These are phyloP conservation scores for Sebastes aleutianus DNA, from an alignment of 2,797 vertebrate species.

Conservation along the genomic window DNA sequence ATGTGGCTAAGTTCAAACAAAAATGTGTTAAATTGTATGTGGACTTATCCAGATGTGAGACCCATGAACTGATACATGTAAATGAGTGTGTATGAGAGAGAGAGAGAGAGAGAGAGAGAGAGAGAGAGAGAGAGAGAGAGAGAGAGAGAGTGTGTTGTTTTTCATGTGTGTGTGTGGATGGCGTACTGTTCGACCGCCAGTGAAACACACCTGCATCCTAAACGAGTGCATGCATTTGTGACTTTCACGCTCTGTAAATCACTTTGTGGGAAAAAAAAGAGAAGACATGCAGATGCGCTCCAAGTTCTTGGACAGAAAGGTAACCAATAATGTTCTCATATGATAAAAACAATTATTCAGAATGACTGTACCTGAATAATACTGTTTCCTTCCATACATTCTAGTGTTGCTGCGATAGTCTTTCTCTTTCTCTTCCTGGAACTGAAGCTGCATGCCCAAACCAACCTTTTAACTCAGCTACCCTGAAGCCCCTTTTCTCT, in stretches of 20 bases:
- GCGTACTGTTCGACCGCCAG: no score
- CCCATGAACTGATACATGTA: not conserved
- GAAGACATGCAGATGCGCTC: constrained; percentile 88
- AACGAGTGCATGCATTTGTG: not conserved
- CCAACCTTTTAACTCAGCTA: no score
- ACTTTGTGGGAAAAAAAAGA: not conserved
- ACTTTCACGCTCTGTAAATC: not conserved
- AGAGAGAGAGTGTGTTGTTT: not conserved
- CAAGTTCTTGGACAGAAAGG: constrained; percentile 90
- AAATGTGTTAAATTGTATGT: not conserved
- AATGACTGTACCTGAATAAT: not conserved
- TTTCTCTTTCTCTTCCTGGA: no score
- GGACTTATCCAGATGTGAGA: not conserved
- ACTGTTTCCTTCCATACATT: not conserved
- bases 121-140: not conserved
- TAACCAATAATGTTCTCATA: constrained; percentile 51
- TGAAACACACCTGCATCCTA: not conserved
- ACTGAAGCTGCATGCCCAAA: no score
- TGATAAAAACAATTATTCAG: not conserved
- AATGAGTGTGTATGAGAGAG: not conserved
- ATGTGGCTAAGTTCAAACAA: not conserved
- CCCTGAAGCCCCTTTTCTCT: not conserved
- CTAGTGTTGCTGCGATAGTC: no score
- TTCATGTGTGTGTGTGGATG: not conserved
- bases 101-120: no score